Base-by-base conservation (phyloP, 2,797 vertebrate genomes). In the Paratrypauchen microcephalus region DNA sequence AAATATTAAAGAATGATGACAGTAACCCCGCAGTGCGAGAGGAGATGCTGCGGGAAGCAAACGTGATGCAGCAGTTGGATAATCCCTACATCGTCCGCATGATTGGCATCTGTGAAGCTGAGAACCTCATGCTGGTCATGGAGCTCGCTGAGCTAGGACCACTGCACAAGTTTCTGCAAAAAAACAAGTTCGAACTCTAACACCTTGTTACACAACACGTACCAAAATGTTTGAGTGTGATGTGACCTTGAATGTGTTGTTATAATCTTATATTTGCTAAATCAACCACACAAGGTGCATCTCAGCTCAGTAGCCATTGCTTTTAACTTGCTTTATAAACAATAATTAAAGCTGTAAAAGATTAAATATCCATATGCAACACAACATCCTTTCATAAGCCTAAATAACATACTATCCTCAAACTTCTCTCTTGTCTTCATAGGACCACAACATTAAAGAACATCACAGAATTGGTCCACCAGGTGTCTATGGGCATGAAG, bases 11-110 rank as follows among this genome's bases (percentile, higher is more conserved):
- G 86, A 98, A 97, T 0, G 95, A 95, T 0, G 94, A 95, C 11
- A 92, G 95, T 70, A 94, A 96, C 71, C 91, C 89, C 0, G 89
- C 93, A 0, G 41, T 97, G 11, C 95, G 95, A 6, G 94, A 97
- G 0, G 97, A 99, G 68, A 90, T 99, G 80, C 77, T 98, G 57
- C 92, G 93, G 5, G 97, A 99, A 82, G 97, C 97, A 1, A 93
- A 92, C 0, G 95, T 99, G 66, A 99, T 99, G 97, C 97, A 98
- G 87, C 96, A 97, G 70, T 92, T 99, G 68, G 97, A 99, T 86
- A 97, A 99, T 57, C 97, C 97, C 0, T 99, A 99, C 70, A 99
- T 99, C 2, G 97, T 99, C n/a, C 93, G 97, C 59, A 99, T 99
- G 97, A 98, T 99, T 1, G 97, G 97, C 0, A 96, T 98, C 80